Conservation (phyloP, 2,888 invertebrate genomes). For the Ephialtes manifestator region DNA sequence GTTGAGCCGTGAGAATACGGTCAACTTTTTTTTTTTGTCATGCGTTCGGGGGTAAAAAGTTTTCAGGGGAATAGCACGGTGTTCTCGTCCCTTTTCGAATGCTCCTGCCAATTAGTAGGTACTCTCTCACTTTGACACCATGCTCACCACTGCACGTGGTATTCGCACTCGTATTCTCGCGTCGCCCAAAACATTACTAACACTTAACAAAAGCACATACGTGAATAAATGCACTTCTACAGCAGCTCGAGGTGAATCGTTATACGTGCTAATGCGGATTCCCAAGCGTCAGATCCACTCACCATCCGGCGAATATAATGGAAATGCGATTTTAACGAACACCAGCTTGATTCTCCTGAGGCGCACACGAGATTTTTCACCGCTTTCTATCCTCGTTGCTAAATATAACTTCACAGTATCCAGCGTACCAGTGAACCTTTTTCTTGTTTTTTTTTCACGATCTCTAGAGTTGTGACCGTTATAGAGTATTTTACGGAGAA, state of each 20-base stretch:
- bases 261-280: slow-evolving; percentile 38
- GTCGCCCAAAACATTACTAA: slow-evolving; percentile 1
- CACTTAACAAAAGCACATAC: neutral
- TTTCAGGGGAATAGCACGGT: slow-evolving; percentile 60
- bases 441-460: slow-evolving; percentile 14
- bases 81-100: slow-evolving; percentile 29
- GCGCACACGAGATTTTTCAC: slow-evolving; percentile 42
- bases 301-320: slow-evolving; percentile 61
- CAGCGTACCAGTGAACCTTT: neutral
- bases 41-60: slow-evolving; percentile 55
- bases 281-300: slow-evolving; percentile 45
- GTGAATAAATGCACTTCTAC: neutral
- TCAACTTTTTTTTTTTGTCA: slow-evolving; percentile 70
- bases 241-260: slow-evolving; percentile 16
- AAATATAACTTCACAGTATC: slow-evolving; percentile 3
- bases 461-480: slow-evolving; percentile 33
- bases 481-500: slow-evolving; percentile 13
- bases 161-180: neutral
- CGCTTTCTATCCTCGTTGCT: slow-evolving; percentile 7
- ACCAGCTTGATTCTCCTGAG: slow-evolving; percentile 44
- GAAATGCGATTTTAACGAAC: slow-evolving; percentile 72
- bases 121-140: slow-evolving; percentile 5
- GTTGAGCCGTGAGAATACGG: slow-evolving; percentile 70
- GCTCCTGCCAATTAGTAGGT: neutral
- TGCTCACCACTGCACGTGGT: slow-evolving; percentile 22